Base-by-base conservation (phyloP, 2,888 invertebrate genomes). In the Sipunculus nudus region DNA sequence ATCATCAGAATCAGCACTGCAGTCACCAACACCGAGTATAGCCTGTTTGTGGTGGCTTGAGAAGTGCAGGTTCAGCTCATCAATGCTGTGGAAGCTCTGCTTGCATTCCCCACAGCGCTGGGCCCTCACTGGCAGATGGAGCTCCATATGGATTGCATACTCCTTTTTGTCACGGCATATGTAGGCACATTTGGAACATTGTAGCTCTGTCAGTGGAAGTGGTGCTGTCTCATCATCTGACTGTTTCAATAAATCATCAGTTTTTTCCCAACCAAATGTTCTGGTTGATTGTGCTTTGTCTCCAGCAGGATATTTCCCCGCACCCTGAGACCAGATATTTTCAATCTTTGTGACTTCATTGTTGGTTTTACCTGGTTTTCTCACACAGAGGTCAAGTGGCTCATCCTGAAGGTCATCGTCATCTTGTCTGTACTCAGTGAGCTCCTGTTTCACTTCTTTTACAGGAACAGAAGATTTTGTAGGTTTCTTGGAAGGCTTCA, bases 41-140 rank as follows among this genome's bases (percentile, higher is more conserved):
- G 58, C 59, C 35, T 75, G 72, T 28, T 71, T 53, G 64, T 82
- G 82, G 47, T 65, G 50, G 23, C 74, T 72, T 19, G 70, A 55
- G 61, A 81, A 82, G 71, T 82, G 82, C 39, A 71, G 71, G 63
- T 81, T 82, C n/a, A 81, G 72, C 31, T 78, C 78, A 49, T 78
- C 78, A 43, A 80, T 72, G 28, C 75, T 70, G 47, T 68, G 72
- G 63, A 80, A 78, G 60, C 75, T 74, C 41, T 76, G 67, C 55
- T 78, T 75, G 61, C 82, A 82, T 59, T 80, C 76, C 13, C 76
- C 76, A 68, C 81, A 81, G 54, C 74, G 76, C 59, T 77, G 77
- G n/a, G 75, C 71, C 29, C 75, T 54, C 53, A 76, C 77, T 62
- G 72, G 74, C 25, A 74, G 63, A 59, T 78, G 78, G 8, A 77